Evolutionary conservation across 2,797 vertebrate species (phyloP).

Genomic region (Scyliorhinus canicula): DNA sequence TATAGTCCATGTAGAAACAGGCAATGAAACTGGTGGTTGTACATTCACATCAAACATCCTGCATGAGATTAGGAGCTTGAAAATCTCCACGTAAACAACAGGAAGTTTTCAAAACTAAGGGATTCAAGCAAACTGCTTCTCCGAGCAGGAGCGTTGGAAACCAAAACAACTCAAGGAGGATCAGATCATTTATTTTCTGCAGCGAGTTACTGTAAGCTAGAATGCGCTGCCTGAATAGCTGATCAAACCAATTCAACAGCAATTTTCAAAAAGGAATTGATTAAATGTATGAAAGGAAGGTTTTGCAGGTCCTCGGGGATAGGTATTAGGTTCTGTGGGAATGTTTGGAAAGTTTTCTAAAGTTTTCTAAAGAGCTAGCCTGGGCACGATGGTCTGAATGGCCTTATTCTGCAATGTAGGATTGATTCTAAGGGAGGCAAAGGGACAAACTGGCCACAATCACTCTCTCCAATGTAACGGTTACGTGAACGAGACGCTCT

Average conservation of each 20-base stretch:
- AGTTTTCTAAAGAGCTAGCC: neutral
- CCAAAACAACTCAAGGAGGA: too few species aligned
- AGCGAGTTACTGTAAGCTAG: too few species aligned
- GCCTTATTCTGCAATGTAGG: neutral
- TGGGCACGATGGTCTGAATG: neutral
- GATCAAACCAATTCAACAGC: neutral
- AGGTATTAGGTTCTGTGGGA: neutral
- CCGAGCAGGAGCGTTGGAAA: neutral
- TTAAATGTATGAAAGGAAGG: neutral
- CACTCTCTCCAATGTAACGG: neutral
- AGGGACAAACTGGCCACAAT: neutral
- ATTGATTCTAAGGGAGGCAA: neutral
- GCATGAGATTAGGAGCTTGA: neutral
- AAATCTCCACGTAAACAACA: neutral
- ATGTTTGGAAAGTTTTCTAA: neutral
- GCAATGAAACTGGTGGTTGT: neutral
- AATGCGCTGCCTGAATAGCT: too few species aligned
- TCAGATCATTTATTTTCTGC: too few species aligned
- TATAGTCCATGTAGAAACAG: neutral
- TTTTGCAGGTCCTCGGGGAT: neutral
- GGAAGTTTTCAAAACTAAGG: neutral
- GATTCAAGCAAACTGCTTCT: too few species aligned
- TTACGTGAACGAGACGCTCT: neutral
- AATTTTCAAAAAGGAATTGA: neutral
- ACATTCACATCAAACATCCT: neutral